phyloP scores from a whole-genome alignment of 2,888 invertebrate genomes.

The Mesorhabditis belari region DNA sequence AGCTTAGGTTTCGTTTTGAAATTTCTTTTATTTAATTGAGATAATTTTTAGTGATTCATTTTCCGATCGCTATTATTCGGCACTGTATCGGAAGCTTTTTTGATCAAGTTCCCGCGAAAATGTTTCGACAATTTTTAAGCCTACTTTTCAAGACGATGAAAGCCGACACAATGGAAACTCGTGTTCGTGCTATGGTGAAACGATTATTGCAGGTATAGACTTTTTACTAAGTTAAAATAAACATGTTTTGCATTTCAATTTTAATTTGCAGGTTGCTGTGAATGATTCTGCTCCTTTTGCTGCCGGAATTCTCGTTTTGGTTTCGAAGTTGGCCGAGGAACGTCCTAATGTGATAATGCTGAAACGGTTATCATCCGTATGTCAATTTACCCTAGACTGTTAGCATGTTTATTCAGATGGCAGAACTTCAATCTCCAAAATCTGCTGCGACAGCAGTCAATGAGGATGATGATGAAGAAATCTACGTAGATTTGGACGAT shows the following conservation, averaged over 20 bases:
- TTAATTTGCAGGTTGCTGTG: slow-evolving; percentile 10
- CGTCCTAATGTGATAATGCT: slow-evolving; percentile 66
- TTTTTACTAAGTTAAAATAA: background rate
- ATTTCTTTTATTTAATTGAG: background rate
- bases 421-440: background rate
- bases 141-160: slow-evolving; percentile 63
- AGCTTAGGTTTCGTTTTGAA: slow-evolving; percentile 19
- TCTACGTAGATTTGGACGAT: slow-evolving; percentile 46
- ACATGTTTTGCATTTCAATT: background rate
- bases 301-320: slow-evolving; percentile 73
- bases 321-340: slow-evolving; percentile 28
- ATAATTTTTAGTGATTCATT: slow-evolving; percentile 51
- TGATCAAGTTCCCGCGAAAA: slow-evolving; percentile 64
- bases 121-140: slow-evolving; percentile 51
- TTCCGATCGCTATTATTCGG: slow-evolving; percentile 66
- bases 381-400: too few species aligned
- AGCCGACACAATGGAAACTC: slow-evolving; percentile 53
- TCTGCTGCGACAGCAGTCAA: too few species aligned
- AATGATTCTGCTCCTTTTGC: slow-evolving; percentile 58
- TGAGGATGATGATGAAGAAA: slow-evolving; percentile 56
- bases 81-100: slow-evolving; percentile 79
- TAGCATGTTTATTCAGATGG: too few species aligned
- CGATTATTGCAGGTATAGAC: slow-evolving; percentile 65
- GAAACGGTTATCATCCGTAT: too few species aligned
- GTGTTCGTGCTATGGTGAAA: slow-evolving; percentile 79